Evolutionary conservation across 1,140 invertebrate genomes (phyloP).

Genomic region (Lasaia peninsularis): DNA sequence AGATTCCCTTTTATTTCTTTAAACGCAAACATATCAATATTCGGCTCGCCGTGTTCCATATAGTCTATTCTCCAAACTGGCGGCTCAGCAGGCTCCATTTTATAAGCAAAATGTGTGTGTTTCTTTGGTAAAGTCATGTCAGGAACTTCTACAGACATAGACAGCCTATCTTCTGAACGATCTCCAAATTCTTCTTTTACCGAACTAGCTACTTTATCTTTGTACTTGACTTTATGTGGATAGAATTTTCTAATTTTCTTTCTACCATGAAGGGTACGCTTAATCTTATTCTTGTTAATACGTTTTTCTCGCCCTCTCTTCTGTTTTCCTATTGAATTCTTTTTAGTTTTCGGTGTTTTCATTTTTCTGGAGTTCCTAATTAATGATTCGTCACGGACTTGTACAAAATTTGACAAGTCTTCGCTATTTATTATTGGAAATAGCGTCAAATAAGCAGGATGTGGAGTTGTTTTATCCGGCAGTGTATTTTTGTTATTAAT

Average conservation of each 20-base stretch:
- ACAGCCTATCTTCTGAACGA: slow-evolving; percentile 48
- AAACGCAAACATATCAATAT: slow-evolving; percentile 38
- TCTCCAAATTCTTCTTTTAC: slow-evolving; percentile 31
- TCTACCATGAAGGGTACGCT: slow-evolving; percentile 36
- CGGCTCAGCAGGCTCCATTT: slow-evolving; percentile 35
- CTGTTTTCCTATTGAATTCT: slow-evolving; percentile 21
- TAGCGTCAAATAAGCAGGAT: slow-evolving; percentile 27
- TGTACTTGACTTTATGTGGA: slow-evolving; percentile 62
- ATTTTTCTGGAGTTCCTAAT: slow-evolving; percentile 23
- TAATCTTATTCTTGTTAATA: slow-evolving; percentile 34
- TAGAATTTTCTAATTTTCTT: slow-evolving; percentile 62
- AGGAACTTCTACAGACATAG: slow-evolving; percentile 51
- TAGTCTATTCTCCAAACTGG: slow-evolving; percentile 62
- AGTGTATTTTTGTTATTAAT: slow-evolving; percentile 46
- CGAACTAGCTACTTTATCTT: slow-evolving; percentile 36
- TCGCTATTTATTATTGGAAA: slow-evolving; percentile 49
- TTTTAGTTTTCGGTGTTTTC: slow-evolving; percentile 23
- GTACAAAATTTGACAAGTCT: slow-evolving; percentile 44
- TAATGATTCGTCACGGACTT: slow-evolving; percentile 30
- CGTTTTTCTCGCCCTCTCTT: slow-evolving; percentile 27
- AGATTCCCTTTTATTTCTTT: slow-evolving; percentile 34
- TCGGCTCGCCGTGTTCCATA: slow-evolving; percentile 55
- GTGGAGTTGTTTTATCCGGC: slow-evolving; percentile 38
- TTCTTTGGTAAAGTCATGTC: slow-evolving; percentile 30
- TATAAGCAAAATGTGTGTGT: slow-evolving; percentile 39